phyloP scores from a whole-genome alignment of 2,797 vertebrate species.

The Macrochelys suwanniensis region DNA sequence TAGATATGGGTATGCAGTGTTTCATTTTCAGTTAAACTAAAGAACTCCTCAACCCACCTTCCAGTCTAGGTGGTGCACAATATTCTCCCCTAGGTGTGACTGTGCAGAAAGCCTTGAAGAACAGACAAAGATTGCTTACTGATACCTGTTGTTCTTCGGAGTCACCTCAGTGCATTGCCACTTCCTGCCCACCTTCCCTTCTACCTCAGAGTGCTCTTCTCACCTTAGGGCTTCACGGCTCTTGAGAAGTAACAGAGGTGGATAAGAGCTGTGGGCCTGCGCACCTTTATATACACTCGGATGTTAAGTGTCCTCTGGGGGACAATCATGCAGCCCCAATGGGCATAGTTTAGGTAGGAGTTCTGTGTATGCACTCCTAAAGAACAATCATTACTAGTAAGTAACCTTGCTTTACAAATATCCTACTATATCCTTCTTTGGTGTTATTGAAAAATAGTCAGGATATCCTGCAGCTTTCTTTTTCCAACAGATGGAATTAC shows the following conservation, averaged over 20 bases:
- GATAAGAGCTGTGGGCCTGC: neutral
- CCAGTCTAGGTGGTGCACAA: neutral
- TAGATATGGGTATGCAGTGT: neutral
- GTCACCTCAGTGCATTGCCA: neutral
- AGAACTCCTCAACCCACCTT: neutral
- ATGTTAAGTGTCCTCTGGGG: accelerated
- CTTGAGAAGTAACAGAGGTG: neutral
- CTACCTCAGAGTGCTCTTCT: accelerated
- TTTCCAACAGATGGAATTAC: neutral
- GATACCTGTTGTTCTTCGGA: neutral
- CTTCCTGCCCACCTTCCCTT: neutral
- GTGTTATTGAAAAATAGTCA: neutral
- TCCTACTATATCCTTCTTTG: neutral
- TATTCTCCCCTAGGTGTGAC: neutral
- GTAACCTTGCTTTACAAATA: neutral
- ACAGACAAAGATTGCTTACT: neutral
- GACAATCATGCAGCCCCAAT: accelerated
- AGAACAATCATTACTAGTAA: neutral
- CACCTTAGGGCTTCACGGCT: neutral
- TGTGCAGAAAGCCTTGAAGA: neutral
- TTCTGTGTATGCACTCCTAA: neutral
- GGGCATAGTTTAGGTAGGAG: neutral
- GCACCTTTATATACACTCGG: neutral
- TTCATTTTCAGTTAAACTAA: neutral
- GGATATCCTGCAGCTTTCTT: neutral